phyloP scores from a whole-genome alignment of 2,888 invertebrate species.

The Brachyopa scutellaris region DNA sequence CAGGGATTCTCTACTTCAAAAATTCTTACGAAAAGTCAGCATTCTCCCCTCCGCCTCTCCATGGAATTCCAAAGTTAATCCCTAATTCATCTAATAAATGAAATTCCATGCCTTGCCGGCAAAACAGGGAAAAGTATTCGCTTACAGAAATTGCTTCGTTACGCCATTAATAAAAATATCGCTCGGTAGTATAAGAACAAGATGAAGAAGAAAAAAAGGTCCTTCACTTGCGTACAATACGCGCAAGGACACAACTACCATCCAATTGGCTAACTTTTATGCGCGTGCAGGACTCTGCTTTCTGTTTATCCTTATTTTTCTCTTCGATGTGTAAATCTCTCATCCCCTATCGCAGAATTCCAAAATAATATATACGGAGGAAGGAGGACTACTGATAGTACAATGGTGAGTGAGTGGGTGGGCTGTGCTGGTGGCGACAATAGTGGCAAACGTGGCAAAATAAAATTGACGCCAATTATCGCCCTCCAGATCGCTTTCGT shows the following conservation, averaged over 20 bases:
- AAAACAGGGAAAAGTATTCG: constrained; percentile 72
- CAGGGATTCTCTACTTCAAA: constrained; percentile 30
- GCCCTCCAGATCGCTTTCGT: constrained; percentile 69
- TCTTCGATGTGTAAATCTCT: constrained; percentile 63
- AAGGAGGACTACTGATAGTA: neutral
- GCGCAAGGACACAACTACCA: constrained; percentile 65
- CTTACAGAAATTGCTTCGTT: constrained; percentile 74
- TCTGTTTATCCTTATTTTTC: constrained; percentile 61
- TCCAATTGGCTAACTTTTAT: constrained; percentile 72
- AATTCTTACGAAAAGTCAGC: constrained; percentile 36
- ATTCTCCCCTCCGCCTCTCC: neutral
- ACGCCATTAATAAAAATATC: constrained; percentile 74
- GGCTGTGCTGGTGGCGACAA: constrained; percentile 34
- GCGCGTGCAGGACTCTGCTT: constrained; percentile 67
- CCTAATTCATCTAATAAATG: constrained; percentile 75
- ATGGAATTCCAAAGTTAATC: constrained; percentile 69
- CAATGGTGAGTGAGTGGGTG: constrained; percentile 1
- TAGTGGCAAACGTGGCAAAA: constrained; percentile 69
- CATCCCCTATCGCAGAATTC: constrained; percentile 32
- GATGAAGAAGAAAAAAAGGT: constrained; percentile 8
- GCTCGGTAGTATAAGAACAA: constrained; percentile 38
- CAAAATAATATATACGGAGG: constrained; percentile 17
- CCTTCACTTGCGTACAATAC: constrained; percentile 42
- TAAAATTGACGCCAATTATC: constrained; percentile 77
- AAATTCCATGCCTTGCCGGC: constrained; percentile 72